These are phyloP conservation scores for Amblyopsis rosae DNA, from an alignment of 2,113 vertebrate genomes.

Conservation along the genomic window DNA sequence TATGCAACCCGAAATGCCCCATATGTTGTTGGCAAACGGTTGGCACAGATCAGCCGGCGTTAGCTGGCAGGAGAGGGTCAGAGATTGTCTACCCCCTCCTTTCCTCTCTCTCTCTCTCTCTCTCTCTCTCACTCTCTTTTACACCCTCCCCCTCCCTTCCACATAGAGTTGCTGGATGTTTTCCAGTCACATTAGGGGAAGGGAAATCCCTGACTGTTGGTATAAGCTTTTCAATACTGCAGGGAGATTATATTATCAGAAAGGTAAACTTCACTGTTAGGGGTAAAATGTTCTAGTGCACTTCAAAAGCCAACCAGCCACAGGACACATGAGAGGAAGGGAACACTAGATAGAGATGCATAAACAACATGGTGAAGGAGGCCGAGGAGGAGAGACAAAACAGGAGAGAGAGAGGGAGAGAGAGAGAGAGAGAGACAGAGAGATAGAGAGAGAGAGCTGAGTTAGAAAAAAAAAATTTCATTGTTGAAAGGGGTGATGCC, in stretches of 20 bases:
- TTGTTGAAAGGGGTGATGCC: conserved; percentile 68
- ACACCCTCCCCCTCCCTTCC: conserved; percentile 34
- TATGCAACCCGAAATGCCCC: conserved; percentile 53
- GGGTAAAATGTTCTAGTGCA: conserved; percentile 78
- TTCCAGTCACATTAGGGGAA: conserved; percentile 83
- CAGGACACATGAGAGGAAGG: conserved; percentile 61
- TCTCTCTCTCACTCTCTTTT: conserved; percentile 26
- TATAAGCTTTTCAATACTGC: conserved; percentile 88
- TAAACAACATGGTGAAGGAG: conserved; percentile 63
- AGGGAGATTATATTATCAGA: conserved; percentile 90
- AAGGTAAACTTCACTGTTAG: conserved; percentile 89
- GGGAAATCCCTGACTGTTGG: conserved; percentile 90
- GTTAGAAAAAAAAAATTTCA: neutral
- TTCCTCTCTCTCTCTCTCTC: conserved; percentile 27
- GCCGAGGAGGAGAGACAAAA: neutral
- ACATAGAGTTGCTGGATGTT: conserved; percentile 79
- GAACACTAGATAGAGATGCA: conserved; percentile 28
- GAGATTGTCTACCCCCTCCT: conserved; percentile 73
- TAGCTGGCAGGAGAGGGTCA: conserved; percentile 66
- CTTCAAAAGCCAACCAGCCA: conserved; percentile 78
- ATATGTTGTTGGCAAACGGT: conserved; percentile 61
- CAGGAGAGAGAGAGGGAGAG: conserved; percentile 50
- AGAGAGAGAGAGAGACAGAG: conserved; percentile 5
- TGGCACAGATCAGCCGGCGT: conserved; percentile 64
- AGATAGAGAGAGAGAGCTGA: conserved; percentile 4